These are phyloP conservation scores for Philaenus spumarius DNA, from an alignment of 1,140 invertebrate species.

Conservation along the genomic window DNA sequence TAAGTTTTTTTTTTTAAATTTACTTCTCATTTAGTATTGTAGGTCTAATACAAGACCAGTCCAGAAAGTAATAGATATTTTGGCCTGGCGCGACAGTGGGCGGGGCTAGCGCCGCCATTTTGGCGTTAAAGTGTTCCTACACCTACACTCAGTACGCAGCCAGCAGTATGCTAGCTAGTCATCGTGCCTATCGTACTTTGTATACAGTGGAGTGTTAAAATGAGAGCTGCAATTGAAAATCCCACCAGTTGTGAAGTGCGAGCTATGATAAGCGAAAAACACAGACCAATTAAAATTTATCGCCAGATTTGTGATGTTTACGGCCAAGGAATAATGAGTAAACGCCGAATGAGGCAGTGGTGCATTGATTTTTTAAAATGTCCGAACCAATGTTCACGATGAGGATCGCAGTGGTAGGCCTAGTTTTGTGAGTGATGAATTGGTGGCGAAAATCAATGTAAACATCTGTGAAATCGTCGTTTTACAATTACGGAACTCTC, in stretches of 20 bases:
- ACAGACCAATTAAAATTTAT: too few relatives aligned
- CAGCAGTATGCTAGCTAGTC: background rate
- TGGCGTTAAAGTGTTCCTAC: too few relatives aligned
- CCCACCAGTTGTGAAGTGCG: background rate
- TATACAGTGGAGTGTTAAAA: background rate
- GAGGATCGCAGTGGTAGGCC: slow-evolving; percentile 1
- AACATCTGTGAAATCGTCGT: too few relatives aligned
- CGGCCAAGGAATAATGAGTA: background rate
- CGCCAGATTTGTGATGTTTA: too few relatives aligned
- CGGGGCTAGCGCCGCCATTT: background rate
- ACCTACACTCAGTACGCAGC: background rate
- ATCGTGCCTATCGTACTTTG: background rate
- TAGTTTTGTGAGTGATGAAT: background rate
- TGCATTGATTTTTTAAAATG: slow-evolving; percentile 3
- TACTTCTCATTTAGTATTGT: too few relatives aligned
- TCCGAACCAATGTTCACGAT: background rate
- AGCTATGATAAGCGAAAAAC: too few relatives aligned
- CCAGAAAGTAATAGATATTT: background rate
- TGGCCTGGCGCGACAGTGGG: too few relatives aligned
- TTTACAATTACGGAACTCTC: too few relatives aligned
- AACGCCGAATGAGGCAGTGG: background rate
- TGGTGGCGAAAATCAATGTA: too few relatives aligned
- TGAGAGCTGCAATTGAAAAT: slow-evolving; percentile 1
- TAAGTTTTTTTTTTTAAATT: too few relatives aligned
- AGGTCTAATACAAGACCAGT: background rate